Evolutionary conservation across 1,140 invertebrate species (phyloP).

Genomic region (Neelides sp.): DNA sequence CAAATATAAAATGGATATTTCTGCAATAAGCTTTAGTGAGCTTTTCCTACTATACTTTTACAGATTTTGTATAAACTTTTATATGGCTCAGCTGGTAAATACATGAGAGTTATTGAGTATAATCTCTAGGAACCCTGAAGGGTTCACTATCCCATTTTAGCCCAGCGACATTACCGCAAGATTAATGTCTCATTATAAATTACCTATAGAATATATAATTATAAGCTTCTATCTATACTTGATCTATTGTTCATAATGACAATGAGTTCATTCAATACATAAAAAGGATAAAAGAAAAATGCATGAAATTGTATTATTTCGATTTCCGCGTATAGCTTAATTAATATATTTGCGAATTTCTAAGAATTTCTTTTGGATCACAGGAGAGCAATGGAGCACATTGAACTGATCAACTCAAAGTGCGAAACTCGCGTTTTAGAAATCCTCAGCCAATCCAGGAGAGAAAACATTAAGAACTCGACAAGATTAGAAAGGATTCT

Average conservation of each 20-base stretch:
- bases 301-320: slow-evolving; percentile 1
- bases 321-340: not conserved
- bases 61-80: too few relatives aligned
- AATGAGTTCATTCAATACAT: not conserved
- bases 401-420: not conserved
- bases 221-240: too few relatives aligned
- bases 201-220: too few relatives aligned
- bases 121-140: too few relatives aligned
- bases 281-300: not conserved
- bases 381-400: not conserved
- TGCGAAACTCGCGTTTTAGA: not conserved
- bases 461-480: not conserved
- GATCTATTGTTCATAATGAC: not conserved
- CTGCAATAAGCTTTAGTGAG: too few relatives aligned
- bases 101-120: too few relatives aligned
- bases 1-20: too few relatives aligned
- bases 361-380: not conserved
- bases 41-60: too few relatives aligned
- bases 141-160: too few relatives aligned
- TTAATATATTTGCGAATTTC: not conserved
- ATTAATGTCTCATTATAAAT: too few relatives aligned
- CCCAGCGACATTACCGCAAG: too few relatives aligned
- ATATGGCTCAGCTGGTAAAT: too few relatives aligned
- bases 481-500: not conserved
- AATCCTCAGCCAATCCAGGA: not conserved